Evolutionary conservation across 2,113 vertebrate genomes (phyloP).

Genomic region (Cephalopterus ornatus): DNA sequence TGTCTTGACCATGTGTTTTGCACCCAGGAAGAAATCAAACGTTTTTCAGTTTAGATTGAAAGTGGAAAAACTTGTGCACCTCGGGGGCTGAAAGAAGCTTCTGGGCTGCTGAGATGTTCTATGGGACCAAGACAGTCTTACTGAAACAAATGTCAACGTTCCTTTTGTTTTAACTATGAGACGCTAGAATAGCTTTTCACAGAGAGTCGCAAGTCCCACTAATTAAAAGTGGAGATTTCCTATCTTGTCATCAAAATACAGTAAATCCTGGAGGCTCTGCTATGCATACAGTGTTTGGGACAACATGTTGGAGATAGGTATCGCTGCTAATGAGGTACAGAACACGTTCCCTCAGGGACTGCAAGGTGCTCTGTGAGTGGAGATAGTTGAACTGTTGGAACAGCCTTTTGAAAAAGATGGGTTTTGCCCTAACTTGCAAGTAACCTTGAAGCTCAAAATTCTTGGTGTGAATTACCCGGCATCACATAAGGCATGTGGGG

Average conservation of each 20-base stretch:
- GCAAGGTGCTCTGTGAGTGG: background rate
- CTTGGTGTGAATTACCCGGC: background rate
- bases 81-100: background rate
- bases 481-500: rapidly evolving
- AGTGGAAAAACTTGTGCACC: background rate
- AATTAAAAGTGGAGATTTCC: background rate
- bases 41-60: background rate
- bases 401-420: background rate
- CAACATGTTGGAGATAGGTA: background rate
- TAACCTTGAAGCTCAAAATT: background rate
- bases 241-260: background rate
- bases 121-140: background rate
- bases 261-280: background rate
- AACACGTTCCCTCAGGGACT: background rate
- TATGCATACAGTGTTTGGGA: background rate
- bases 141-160: background rate
- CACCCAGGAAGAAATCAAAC: background rate
- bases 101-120: background rate
- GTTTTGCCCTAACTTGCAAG: background rate
- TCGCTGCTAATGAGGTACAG: background rate
- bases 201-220: background rate
- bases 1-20: background rate
- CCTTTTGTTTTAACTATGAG: background rate
- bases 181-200: background rate
- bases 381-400: background rate